Evolutionary conservation across 2,888 invertebrate genomes (phyloP), one percentile per base, ranked within the genome.

Genomic region (Sinohyriopsis cumingii): DNA sequence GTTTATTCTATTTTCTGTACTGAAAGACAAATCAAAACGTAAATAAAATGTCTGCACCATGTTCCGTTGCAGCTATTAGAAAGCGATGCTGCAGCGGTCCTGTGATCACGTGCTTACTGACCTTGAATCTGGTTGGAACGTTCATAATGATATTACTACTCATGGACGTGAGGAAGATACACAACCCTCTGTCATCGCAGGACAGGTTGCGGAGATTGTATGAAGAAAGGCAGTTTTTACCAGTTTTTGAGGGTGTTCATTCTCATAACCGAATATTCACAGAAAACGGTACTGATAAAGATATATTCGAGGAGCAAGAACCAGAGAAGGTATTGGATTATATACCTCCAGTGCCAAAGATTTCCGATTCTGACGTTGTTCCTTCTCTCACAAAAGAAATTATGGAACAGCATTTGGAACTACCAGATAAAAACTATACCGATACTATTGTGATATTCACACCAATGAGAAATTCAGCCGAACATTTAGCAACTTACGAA

Each of bases 391-490:
- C 73, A 15, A 67, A 67, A 12, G 68, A 66, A 19, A 77, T 82
- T 22, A 73, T 78, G 25, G 63, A 72, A 55, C 64, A 72, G 53
- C 75, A 72, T 71, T 64, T 81, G 24, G 67, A 65, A 15, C 68
- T 82, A n/a, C 71, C 78, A 24, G 22, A 65, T 20, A 67, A 62
- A 15, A 69, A 65, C 15, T 79, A 82, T 62, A 71, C 63, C 9
- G 71, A 82, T 22, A 77, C 76, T 33, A 76, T 87, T 18, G 72
- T 86, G 9, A 87, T 88, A 33, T 73, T 87, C 54, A 86, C 87
- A 22, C 87, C 87, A 0, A 75, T 88, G 22, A 84, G 84, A 59
- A 85, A 88, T 67, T 82, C 85, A 12, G 82, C 75, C 7, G 68
- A 78, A 25, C 63, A 73, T 9, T 72, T 88, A 20, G 64, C 71